Base-by-base conservation (phyloP, 2,113 vertebrate genomes). In the Plectropomus leopardus region DNA sequence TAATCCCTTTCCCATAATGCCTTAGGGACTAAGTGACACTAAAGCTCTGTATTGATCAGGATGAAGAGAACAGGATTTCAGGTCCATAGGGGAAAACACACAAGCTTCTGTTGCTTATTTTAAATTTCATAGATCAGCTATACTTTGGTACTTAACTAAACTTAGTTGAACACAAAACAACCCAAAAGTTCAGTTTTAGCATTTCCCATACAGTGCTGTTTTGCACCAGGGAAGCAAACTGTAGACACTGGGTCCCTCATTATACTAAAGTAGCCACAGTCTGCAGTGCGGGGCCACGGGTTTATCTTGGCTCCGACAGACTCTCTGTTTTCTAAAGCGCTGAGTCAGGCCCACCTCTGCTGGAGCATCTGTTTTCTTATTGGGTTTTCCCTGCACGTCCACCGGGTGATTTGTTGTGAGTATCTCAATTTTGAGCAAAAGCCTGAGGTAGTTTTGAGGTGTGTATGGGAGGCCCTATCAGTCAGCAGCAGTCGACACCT, bases 391-490 rank as follows among this genome's bases (percentile, higher is more conserved):
- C 60, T 64, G 44, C 60, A 76, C 51, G 26, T 76, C 76, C 53
- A 61, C 28, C 14, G 50, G 75, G 63, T 85, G 65, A 76, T 88
- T 79, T 86, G 75, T 83, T 71, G 71, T 51, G 53, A 76, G 63
- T 50, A 70, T 76, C 54, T 78, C 45, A 53, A 80, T 71, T 82
- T 77, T 76, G 76, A 87, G 50, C 53, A 78, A 71, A 51, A 69
- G 79, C 80, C 86, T 16, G 72, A 85, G 58, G 72, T 54, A 26
- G 63, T 76, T 80, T 79, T 78, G 76, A 64, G 65, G 78, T 72
- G 58, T 14, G 36, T 16, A 17, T 36, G 40, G 59, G 48, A 78
- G n/a, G 64, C 53, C 36, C 54, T 66, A 71, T 78, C 77, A 83
- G 76, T 85, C 60, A 55, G 64, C 65, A 72, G 51, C 61, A 67